A percentile compares a stretch with the other conserved stretches of the same genome.
These are phyloP conservation scores for Halyomorpha halys DNA, from an alignment of 1,140 invertebrate species.

Conservation along the genomic window DNA sequence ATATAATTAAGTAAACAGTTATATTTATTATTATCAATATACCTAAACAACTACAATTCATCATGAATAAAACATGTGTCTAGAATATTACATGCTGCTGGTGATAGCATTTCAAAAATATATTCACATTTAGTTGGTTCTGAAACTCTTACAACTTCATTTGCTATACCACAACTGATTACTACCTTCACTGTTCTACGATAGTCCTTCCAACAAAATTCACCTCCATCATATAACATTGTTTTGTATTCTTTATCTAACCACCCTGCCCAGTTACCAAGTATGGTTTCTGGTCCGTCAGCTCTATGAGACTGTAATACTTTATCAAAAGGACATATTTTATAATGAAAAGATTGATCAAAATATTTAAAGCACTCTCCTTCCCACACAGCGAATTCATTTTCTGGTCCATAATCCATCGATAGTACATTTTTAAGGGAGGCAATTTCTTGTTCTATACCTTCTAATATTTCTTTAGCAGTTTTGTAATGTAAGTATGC, in stretches of 20 bases:
- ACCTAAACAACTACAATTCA: slow-evolving; percentile 35
- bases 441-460: slow-evolving; percentile 70
- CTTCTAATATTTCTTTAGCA: slow-evolving; percentile 62
- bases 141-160: slow-evolving; percentile 65
- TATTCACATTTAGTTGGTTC: slow-evolving; percentile 97
- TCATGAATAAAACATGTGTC: slow-evolving; percentile 37
- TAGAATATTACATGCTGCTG: slow-evolving; percentile 64
- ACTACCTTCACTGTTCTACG: slow-evolving; percentile 67
- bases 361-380: slow-evolving; percentile 85
- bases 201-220: slow-evolving; percentile 96
- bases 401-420: slow-evolving; percentile 81
- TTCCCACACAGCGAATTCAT: slow-evolving; percentile 78
- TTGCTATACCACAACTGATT: slow-evolving; percentile 76
- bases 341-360: slow-evolving; percentile 91
- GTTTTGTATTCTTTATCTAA: slow-evolving; percentile 63
- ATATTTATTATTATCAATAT: too few relatives aligned
- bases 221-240: slow-evolving; percentile 79
- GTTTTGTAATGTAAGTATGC: slow-evolving; percentile 66
- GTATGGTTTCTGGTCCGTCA: slow-evolving; percentile 66
- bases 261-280: slow-evolving; percentile 86
- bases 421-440: slow-evolving; percentile 62
- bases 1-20: too few relatives aligned
- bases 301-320: slow-evolving; percentile 75
- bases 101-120: slow-evolving; percentile 76
- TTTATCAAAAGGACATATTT: slow-evolving; percentile 84